Percentiles rank a stretch among this genome's conserved stretches.
These are phyloP conservation scores for Noctua janthe DNA, from an alignment of 2,888 invertebrate genomes.

Conservation along the genomic window DNA sequence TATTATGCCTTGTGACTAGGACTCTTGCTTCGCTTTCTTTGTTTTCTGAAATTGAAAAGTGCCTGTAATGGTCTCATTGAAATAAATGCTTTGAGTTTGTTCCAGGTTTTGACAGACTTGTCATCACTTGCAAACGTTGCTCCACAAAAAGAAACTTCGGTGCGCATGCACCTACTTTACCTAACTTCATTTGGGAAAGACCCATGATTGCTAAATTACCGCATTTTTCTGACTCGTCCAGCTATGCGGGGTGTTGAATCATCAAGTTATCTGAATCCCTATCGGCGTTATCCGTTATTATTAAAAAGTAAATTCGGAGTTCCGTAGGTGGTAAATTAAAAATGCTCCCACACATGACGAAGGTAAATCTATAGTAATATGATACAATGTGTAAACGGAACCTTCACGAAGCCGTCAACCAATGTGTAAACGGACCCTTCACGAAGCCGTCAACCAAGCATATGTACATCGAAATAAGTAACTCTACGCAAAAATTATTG, in stretches of 20 bases:
- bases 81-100: too few species aligned
- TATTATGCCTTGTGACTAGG: too few species aligned
- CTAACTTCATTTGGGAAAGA: background rate
- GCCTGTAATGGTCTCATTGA: too few species aligned
- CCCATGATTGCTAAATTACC: background rate
- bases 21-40: too few species aligned
- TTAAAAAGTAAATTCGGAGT: background rate
- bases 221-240: conserved; percentile 1
- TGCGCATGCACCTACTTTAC: background rate
- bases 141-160: background rate
- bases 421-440: too few species aligned
- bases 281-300: background rate
- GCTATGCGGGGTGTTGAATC: background rate
- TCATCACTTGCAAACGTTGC: background rate
- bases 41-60: too few species aligned
- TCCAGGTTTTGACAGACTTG: background rate
- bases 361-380: background rate
- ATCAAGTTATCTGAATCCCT: background rate
- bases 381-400: too few species aligned
- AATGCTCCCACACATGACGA: background rate
- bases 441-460: too few species aligned
- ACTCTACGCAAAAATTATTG: too few species aligned
- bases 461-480: too few species aligned
- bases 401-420: too few species aligned
- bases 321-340: conserved; percentile 2